phyloP scores from a whole-genome alignment of 2,888 invertebrate genomes.

The Harpalus rubripes region DNA sequence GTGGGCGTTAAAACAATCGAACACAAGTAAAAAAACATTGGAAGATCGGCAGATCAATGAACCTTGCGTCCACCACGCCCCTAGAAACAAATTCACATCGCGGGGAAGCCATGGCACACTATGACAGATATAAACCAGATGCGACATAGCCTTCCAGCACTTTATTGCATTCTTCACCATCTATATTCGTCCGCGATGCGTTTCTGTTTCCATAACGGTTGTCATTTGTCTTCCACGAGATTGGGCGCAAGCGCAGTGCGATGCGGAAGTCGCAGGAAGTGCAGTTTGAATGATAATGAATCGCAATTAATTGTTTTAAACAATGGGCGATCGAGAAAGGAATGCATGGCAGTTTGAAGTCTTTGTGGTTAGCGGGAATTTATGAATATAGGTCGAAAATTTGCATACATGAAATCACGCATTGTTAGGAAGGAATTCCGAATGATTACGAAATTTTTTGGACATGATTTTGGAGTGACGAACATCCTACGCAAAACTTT shows the following conservation, averaged over 20 bases:
- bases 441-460: slow-evolving; percentile 27
- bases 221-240: slow-evolving; percentile 28
- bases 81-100: slow-evolving; percentile 52
- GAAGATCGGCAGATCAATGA: slow-evolving; percentile 58
- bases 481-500: slow-evolving; percentile 9
- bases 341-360: slow-evolving; percentile 16
- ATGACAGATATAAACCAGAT: slow-evolving; percentile 64
- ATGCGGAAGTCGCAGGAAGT: slow-evolving; percentile 48
- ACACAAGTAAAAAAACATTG: slow-evolving; percentile 43
- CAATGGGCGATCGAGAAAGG: slow-evolving; percentile 12
- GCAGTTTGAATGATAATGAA: slow-evolving; percentile 61
- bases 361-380: slow-evolving; percentile 26
- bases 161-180: slow-evolving; percentile 63
- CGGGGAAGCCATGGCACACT: slow-evolving; percentile 21
- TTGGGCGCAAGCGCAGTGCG: slow-evolving; percentile 26
- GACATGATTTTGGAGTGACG: slow-evolving; percentile 8
- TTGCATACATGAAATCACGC: slow-evolving; percentile 1
- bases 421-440: neutral
- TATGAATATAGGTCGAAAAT: slow-evolving; percentile 42
- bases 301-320: slow-evolving; percentile 31
- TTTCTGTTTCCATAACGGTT: slow-evolving; percentile 31
- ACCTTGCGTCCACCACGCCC: slow-evolving; percentile 62
- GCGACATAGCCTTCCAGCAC: slow-evolving; percentile 40
- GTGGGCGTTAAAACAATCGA: slow-evolving; percentile 25
- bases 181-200: slow-evolving; percentile 57